Evolutionary conservation across 2,888 invertebrate genomes (phyloP).

Genomic region (Scrobipalpa atriplicella): DNA sequence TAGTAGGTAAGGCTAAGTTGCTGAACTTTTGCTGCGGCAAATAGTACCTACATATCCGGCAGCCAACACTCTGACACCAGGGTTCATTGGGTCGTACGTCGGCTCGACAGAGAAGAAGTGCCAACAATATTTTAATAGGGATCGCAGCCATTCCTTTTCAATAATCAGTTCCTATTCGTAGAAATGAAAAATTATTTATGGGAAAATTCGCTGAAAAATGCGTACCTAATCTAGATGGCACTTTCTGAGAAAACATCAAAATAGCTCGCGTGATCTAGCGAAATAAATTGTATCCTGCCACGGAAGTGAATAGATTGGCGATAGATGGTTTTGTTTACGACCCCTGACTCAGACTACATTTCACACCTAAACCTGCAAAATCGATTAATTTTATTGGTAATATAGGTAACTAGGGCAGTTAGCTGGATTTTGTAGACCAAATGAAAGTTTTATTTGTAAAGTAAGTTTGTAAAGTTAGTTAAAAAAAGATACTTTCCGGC

Average conservation of each 20-base stretch:
- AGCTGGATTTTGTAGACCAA: not conserved
- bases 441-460: too few species aligned
- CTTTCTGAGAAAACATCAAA: not conserved
- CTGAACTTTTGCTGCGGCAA: too few species aligned
- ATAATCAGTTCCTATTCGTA: not conserved
- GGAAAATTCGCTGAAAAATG: not conserved
- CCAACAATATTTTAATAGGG: too few species aligned
- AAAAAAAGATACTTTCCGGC: too few species aligned
- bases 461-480: too few species aligned
- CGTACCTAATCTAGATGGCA: not conserved
- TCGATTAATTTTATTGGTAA: not conserved
- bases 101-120: not conserved
- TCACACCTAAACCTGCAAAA: not conserved
- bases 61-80: not conserved
- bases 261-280: slow-evolving; percentile 1
- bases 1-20: too few species aligned
- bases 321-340: slow-evolving; percentile 13
- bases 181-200: not conserved
- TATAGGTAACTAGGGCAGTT: not conserved
- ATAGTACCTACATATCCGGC: not conserved
- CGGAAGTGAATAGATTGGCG: slow-evolving; percentile 11
- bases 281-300: slow-evolving; percentile 5
- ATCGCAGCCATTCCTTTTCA: too few species aligned
- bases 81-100: not conserved
- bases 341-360: not conserved